Percentiles rank a stretch among this genome's conserved stretches.
Conservation (phyloP, 2,113 vertebrate species). For the Athene cunicularia region DNA sequence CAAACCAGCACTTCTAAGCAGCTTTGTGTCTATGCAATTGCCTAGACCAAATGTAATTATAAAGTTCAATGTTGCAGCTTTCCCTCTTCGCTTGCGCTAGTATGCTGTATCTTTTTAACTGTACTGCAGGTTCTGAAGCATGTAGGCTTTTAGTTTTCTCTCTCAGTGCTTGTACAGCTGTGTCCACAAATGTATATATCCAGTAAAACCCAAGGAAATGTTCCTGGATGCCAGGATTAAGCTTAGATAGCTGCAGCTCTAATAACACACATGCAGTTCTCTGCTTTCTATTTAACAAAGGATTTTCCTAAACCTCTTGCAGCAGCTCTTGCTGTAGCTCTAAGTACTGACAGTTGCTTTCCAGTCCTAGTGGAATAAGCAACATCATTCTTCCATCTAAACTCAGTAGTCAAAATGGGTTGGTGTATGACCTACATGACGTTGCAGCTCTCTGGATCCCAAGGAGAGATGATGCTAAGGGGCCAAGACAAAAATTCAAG, state of each 20-base stretch:
- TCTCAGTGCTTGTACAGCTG: neutral
- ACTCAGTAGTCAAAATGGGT: neutral
- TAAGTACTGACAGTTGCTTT: neutral
- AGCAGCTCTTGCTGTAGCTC: neutral
- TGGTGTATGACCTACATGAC: neutral
- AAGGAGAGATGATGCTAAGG: neutral
- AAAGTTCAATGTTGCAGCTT: neutral
- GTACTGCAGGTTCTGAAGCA: neutral
- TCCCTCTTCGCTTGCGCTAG: neutral
- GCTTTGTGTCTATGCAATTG: neutral
- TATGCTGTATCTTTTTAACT: neutral
- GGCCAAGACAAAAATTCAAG: neutral
- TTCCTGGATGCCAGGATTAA: neutral
- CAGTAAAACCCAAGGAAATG: neutral
- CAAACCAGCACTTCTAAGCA: neutral
- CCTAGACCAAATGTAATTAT: neutral
- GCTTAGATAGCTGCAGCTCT: neutral
- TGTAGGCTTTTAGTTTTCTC: neutral
- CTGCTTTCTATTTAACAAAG: neutral
- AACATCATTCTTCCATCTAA: neutral
- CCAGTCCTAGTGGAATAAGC: neutral
- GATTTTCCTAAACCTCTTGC: neutral
- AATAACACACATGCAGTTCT: neutral
- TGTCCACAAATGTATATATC: neutral
- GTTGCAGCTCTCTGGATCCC: neutral